Percentiles rank a stretch among this genome's conserved stretches.
Conservation (phyloP, 2,888 invertebrate species). For the Melieria omissa region DNA sequence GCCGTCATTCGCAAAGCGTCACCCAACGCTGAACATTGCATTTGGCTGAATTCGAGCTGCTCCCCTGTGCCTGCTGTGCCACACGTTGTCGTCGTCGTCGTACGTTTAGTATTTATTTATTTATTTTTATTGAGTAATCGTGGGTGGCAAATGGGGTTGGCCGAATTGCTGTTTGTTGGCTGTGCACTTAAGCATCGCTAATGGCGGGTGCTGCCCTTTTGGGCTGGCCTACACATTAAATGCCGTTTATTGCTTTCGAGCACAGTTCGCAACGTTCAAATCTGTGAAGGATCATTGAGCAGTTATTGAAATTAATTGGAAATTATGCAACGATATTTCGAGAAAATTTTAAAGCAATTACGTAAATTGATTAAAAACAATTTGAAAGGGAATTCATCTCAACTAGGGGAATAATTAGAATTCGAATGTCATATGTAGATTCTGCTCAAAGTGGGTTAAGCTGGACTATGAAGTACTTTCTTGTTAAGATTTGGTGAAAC, state of each 20-base stretch:
- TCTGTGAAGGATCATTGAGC: slow-evolving; percentile 45
- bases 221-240: slow-evolving; percentile 47
- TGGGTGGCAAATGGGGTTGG: slow-evolving; percentile 42
- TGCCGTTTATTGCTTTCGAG: slow-evolving; percentile 44
- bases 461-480: too few relatives aligned
- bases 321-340: slow-evolving; percentile 31
- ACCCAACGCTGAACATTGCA: slow-evolving; percentile 9
- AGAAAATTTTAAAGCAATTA: slow-evolving; percentile 23
- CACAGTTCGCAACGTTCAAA: slow-evolving; percentile 31
- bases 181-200: slow-evolving; percentile 43
- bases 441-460: too few relatives aligned
- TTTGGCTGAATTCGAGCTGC: slow-evolving; percentile 24
- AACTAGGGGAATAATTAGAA: not conserved
- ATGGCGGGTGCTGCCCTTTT: slow-evolving; percentile 45
- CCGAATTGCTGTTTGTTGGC: slow-evolving; percentile 14
- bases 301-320: slow-evolving; percentile 48
- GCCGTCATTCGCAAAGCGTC: not conserved
- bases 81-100: not conserved
- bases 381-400: not conserved
- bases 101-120: slow-evolving; percentile 12
- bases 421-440: too few relatives aligned
- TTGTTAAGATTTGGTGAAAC: too few relatives aligned
- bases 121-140: slow-evolving; percentile 52
- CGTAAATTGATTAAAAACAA: not conserved
- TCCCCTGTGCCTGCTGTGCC: slow-evolving; percentile 7